Conservation (phyloP, 2,888 invertebrate genomes). For the Noctua janthe region DNA sequence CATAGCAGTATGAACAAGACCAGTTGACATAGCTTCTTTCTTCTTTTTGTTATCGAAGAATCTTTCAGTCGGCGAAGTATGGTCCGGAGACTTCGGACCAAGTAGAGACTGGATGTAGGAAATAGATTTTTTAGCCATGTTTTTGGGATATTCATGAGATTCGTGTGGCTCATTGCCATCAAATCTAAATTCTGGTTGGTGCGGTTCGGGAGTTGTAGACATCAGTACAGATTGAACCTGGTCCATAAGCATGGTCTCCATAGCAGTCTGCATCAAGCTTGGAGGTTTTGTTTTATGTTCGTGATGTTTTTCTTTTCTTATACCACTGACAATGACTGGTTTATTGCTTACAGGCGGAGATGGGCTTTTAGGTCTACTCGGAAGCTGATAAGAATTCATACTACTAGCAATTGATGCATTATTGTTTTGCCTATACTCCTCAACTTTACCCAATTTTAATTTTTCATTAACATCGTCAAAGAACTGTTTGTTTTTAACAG, state of each 20-base stretch:
- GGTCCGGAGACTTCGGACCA: conserved; percentile 52
- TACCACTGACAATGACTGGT: conserved; percentile 58
- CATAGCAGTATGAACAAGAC: conserved; percentile 87
- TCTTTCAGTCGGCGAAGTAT: conserved; percentile 53
- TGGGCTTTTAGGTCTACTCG: conserved; percentile 38
- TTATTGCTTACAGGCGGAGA: conserved; percentile 58
- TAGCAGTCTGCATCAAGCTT: conserved; percentile 81
- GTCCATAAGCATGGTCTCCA: conserved; percentile 88
- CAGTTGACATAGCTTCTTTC: conserved; percentile 73
- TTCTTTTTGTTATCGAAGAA: conserved; percentile 57
- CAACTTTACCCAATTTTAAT: conserved; percentile 82
- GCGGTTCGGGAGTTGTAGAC: conserved; percentile 58
- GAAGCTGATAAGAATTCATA: conserved; percentile 53
- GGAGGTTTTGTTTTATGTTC: conserved; percentile 53
- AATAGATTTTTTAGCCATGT: conserved; percentile 48
- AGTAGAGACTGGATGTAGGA: conserved; percentile 60
- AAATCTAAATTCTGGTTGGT: conserved; percentile 51
- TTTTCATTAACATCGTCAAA: conserved; percentile 84
- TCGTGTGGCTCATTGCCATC: conserved; percentile 33
- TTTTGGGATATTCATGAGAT: conserved; percentile 35
- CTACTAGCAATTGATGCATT: conserved; percentile 56
- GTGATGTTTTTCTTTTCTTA: conserved; percentile 43
- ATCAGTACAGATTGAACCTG: conserved; percentile 78
- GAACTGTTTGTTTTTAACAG: conserved; percentile 78
- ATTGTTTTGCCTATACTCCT: conserved; percentile 72